phyloP scores from a whole-genome alignment of 2,797 vertebrate genomes.

The Alauda arvensis region DNA sequence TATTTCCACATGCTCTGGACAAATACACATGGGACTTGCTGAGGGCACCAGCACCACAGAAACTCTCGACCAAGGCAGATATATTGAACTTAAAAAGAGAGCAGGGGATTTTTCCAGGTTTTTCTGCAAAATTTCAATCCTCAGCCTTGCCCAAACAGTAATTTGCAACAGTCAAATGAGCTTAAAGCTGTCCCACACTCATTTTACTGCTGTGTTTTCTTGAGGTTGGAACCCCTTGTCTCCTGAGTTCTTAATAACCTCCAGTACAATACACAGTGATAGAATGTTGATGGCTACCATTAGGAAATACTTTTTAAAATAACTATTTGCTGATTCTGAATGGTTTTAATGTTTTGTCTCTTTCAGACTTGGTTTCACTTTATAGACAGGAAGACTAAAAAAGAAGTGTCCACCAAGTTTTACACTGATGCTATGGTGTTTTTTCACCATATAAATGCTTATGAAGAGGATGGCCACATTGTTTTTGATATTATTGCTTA shows the following conservation, averaged over 20 bases:
- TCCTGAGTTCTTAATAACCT: background rate
- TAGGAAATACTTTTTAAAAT: background rate
- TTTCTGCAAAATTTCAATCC: background rate
- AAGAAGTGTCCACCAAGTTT: conserved; percentile 70
- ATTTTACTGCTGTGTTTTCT: background rate
- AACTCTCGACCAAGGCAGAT: background rate
- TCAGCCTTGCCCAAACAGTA: background rate
- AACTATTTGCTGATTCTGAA: background rate
- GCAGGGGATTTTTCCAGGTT: background rate
- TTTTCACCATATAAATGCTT: conserved; percentile 93
- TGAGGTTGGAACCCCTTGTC: background rate
- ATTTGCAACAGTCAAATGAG: background rate
- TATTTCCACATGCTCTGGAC: background rate
- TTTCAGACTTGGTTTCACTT: conserved; percentile 88
- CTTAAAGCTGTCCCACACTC: background rate
- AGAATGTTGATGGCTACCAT: background rate
- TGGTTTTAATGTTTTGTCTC: background rate
- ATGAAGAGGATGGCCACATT: conserved; percentile 83
- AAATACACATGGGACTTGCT: background rate
- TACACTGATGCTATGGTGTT: conserved; percentile 80
- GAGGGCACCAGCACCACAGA: background rate
- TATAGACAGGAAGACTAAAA: conserved; percentile 82
- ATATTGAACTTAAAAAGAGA: background rate
- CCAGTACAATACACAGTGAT: background rate
- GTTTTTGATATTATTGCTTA: conserved; percentile 86